phyloP scores from a whole-genome alignment of 2,797 vertebrate genomes.

The Peromyscus aztecus region DNA sequence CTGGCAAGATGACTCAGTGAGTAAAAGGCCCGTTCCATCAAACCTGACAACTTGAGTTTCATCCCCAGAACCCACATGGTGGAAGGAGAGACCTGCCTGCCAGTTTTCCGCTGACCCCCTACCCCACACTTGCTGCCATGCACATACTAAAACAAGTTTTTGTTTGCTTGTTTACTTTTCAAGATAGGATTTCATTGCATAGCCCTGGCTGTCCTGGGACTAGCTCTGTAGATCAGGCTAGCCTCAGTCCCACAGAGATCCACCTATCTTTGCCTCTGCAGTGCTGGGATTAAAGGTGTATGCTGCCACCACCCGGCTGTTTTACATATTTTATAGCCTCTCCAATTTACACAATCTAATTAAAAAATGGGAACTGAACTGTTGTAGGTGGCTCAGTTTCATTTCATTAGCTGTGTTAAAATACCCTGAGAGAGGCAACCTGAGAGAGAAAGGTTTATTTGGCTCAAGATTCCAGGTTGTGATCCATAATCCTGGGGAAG shows the following conservation, averaged over 20 bases:
- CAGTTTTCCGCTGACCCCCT: neutral
- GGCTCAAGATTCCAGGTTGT: neutral
- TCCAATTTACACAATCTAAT: neutral
- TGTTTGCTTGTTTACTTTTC: neutral
- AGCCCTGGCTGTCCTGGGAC: neutral
- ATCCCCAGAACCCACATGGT: neutral
- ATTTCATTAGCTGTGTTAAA: neutral
- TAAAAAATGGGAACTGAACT: neutral
- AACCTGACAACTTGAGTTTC: neutral
- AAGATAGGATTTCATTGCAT: neutral
- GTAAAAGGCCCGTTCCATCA: neutral
- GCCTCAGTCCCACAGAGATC: neutral
- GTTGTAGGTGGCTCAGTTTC: neutral
- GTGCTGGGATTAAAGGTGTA: neutral
- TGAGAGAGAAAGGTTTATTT: neutral
- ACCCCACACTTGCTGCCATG: neutral
- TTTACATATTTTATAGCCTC: neutral
- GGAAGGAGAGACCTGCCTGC: neutral
- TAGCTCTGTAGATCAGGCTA: neutral
- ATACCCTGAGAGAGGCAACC: neutral
- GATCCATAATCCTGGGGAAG: neutral
- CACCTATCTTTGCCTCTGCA: neutral
- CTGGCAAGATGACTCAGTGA: neutral
- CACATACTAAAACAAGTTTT: neutral
- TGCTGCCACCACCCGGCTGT: neutral